These are phyloP conservation scores for Cheilosia impressa DNA, from an alignment of 2,888 invertebrate species.

Conservation along the genomic window DNA sequence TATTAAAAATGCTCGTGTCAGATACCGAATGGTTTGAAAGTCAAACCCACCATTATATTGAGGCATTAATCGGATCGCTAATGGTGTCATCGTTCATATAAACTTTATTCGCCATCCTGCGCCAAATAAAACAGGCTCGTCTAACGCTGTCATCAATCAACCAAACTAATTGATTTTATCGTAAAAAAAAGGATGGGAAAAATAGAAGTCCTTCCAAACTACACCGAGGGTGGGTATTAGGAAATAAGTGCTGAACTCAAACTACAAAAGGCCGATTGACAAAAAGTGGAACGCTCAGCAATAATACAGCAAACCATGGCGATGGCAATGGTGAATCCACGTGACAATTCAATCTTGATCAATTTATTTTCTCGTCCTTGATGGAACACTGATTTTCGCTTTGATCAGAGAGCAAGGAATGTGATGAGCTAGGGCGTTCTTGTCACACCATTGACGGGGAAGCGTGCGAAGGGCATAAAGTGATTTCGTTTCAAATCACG, in stretches of 20 bases:
- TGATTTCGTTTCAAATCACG: slow-evolving; percentile 54
- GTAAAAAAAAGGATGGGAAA: slow-evolving; percentile 19
- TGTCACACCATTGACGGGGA: slow-evolving; percentile 11
- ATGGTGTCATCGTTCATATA: slow-evolving; percentile 62
- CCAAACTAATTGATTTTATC: slow-evolving; percentile 61
- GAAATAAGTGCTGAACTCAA: slow-evolving; percentile 25
- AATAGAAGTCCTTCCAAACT: neutral
- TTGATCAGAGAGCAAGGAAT: neutral
- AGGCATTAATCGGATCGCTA: slow-evolving; percentile 60
- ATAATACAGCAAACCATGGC: slow-evolving; percentile 32
- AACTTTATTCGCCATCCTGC: slow-evolving; percentile 5
- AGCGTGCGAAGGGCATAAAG: neutral
- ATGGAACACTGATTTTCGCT: slow-evolving; percentile 33
- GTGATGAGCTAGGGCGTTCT: slow-evolving; percentile 18
- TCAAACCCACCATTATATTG: slow-evolving; percentile 50
- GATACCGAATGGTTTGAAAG: slow-evolving; percentile 52
- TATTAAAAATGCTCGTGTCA: slow-evolving; percentile 46
- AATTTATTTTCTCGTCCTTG: slow-evolving; percentile 46
- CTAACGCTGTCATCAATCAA: slow-evolving; percentile 49
- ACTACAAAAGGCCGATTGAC: slow-evolving; percentile 48
- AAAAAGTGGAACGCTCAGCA: slow-evolving; percentile 28
- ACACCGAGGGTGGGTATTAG: neutral
- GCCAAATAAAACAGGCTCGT: neutral
- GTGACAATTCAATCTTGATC: slow-evolving; percentile 58
- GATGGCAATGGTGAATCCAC: slow-evolving; percentile 34